Evolutionary conservation across 64 coral and sea anemone genomes (phyloP), one percentile per base, ranked within the genome.

Genomic region (Exaiptasia diaphana): DNA sequence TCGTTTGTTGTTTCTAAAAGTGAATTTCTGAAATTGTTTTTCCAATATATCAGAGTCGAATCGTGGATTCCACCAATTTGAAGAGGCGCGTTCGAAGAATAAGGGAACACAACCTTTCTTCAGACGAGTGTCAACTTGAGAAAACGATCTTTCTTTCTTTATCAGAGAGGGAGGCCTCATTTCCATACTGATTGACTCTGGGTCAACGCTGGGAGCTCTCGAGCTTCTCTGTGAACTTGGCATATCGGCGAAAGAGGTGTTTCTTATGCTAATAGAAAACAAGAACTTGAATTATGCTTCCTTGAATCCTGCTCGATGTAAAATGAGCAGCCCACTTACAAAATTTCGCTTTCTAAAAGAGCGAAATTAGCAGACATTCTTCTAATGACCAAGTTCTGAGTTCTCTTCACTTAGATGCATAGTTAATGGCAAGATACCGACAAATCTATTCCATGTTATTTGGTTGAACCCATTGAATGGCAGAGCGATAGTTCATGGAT

Each of bases 121-220:
- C 37, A 74, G 67, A 34, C 95, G 90, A 57, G 95, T 99, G 56
- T 99, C 95, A 38, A 99, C 95, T 73, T 99, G 95, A 52, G 95
- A 99, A 68, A 88, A 99, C 24, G 95, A 99, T 65, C 95, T 79
- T 38, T 99, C 95, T 75, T 99, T 99, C 74, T 99, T 99, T n/a
- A 99, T 60, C 52, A 67, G 33, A 26, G 79, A 83, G 4, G 91
- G 38, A 18, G 86, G 80, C 43, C 87, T 75, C 17, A 95, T 50
- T 69, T 95, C 86, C 63, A 95, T 77, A 21, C 86, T 95, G 20
- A 83, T 67, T 45, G 91, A 90, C 68, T 95, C 91, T 33, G 91
- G 86, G 44, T 95, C 91, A 18, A 88, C 76, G 54, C 91, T 95
- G 35, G 86, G 42, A 18, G 84, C 53, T 25, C 69, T 35, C 15